Evolutionary conservation across 2,888 invertebrate genomes (phyloP).

Genomic region (Margaritifera margaritifera): DNA sequence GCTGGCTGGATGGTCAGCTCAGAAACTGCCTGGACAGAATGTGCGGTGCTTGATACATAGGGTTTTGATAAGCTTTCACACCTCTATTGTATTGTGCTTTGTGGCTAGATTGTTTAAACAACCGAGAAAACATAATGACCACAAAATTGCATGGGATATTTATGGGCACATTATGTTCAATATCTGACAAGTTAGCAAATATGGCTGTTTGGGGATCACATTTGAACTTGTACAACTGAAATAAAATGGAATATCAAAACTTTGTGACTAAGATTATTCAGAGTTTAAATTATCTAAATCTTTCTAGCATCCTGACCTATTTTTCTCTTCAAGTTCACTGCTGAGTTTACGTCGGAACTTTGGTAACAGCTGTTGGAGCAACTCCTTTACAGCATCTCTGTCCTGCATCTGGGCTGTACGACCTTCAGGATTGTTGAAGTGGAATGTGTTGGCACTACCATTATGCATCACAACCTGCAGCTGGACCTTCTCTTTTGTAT

Average conservation of each 20-base stretch:
- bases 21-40: no score
- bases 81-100: no score
- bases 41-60: no score
- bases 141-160: no score
- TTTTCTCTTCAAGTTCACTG: conserved; percentile 91
- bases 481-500: conserved; percentile 97
- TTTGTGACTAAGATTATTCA: background rate
- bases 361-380: conserved; percentile 90
- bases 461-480: conserved; percentile 96
- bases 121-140: no score
- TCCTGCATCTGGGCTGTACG: conserved; percentile 88
- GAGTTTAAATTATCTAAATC: no score
- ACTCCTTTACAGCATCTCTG: conserved; percentile 92
- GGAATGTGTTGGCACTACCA: conserved; percentile 95
- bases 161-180: no score
- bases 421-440: conserved; percentile 92
- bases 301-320: conserved; percentile 74
- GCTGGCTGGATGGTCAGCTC: no score
- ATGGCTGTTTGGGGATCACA: background rate
- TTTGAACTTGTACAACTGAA: background rate
- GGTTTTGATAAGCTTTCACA: no score
- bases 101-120: no score
- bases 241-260: background rate
- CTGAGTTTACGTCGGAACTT: conserved; percentile 94
- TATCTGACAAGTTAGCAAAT: no score